Conservation (phyloP, 1,140 invertebrate species). For the Drosophila ercepeae region DNA sequence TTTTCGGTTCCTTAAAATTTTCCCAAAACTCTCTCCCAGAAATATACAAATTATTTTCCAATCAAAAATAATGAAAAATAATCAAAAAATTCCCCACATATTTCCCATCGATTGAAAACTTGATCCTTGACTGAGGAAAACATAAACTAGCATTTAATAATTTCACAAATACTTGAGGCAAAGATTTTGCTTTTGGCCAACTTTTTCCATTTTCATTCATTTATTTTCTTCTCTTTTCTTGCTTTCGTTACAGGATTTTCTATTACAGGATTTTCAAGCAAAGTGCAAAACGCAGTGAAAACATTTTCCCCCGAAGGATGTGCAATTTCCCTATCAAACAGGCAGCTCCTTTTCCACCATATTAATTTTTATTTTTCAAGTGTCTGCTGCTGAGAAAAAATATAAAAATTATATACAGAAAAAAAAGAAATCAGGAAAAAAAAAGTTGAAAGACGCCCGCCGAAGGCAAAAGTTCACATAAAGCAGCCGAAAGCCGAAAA, state of each 20-base stretch:
- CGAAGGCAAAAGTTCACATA: slow-evolving; percentile 72
- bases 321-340: slow-evolving; percentile 40
- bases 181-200: slow-evolving; percentile 35
- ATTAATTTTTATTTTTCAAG: slow-evolving; percentile 74
- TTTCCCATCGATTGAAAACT: background rate
- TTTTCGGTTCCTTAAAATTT: too few relatives aligned
- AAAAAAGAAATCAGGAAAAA: slow-evolving; percentile 25
- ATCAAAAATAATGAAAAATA: too few relatives aligned
- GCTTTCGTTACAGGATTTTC: slow-evolving; percentile 33
- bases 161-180: slow-evolving; percentile 27
- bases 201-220: slow-evolving; percentile 17
- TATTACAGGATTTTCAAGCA: too few relatives aligned
- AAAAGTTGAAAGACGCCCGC: slow-evolving; percentile 49
- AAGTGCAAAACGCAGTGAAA: slow-evolving; percentile 11
- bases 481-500: slow-evolving; percentile 64
- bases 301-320: slow-evolving; percentile 14
- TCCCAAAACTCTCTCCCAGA: too few relatives aligned
- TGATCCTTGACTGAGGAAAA: background rate
- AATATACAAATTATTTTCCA: too few relatives aligned
- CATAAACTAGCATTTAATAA: slow-evolving; percentile 8
- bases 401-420: slow-evolving; percentile 17
- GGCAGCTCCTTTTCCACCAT: slow-evolving; percentile 16
- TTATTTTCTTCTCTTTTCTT: slow-evolving; percentile 5
- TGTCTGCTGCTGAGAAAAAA: slow-evolving; percentile 51
- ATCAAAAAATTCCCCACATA: too few relatives aligned